Conservation (phyloP, 2,888 invertebrate species). For the Leuctra nigra region DNA sequence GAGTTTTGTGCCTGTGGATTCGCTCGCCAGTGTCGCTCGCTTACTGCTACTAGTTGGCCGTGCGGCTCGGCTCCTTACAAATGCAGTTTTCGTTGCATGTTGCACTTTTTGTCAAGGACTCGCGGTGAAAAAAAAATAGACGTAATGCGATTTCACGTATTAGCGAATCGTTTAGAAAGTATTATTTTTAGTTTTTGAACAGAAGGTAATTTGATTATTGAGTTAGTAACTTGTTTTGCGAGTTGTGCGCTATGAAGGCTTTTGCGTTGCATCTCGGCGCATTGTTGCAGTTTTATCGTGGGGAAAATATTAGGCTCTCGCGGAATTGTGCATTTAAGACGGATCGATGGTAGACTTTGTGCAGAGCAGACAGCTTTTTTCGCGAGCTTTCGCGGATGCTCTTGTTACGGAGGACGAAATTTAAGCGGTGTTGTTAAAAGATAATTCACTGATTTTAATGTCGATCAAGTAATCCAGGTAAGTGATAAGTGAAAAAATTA, state of each 20-base stretch:
- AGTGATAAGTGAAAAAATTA: too few species aligned
- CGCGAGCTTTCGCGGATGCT: too few species aligned
- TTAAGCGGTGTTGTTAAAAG: too few species aligned
- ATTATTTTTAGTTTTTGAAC: not conserved
- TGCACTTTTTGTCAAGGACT: constrained; percentile 12
- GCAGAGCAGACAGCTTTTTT: too few species aligned
- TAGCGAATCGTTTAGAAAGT: constrained; percentile 10
- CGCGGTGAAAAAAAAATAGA: not conserved
- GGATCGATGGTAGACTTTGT: not conserved
- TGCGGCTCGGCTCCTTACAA: not conserved
- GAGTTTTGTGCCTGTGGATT: not conserved
- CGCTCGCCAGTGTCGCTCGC: not conserved
- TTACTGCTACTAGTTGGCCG: not conserved
- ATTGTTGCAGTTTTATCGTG: not conserved
- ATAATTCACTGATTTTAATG: too few species aligned
- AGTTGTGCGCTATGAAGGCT: not conserved
- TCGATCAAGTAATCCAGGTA: too few species aligned
- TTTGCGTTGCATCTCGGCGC: not conserved
- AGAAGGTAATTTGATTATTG: too few species aligned
- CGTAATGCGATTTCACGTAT: constrained; percentile 1
- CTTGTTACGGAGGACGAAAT: too few species aligned
- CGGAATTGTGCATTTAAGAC: not conserved
- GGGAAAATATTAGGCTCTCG: constrained; percentile 1
- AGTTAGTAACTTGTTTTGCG: not conserved
- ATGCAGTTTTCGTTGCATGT: constrained; percentile 8